Evolutionary conservation across 2,888 invertebrate genomes (phyloP).

Genomic region (Harmothoe impar): DNA sequence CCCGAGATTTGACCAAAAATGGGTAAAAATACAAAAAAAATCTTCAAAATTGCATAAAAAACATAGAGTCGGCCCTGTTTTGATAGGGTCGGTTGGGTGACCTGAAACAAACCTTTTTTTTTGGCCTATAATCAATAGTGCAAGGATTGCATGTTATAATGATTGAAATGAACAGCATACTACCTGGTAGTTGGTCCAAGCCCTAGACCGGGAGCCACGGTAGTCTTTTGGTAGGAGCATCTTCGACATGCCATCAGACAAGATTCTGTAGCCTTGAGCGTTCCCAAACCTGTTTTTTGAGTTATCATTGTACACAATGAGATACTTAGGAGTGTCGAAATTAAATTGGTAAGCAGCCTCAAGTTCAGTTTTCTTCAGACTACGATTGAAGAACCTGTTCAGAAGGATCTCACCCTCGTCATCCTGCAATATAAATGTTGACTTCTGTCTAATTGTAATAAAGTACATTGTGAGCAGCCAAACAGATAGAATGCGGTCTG

Average conservation of each 20-base stretch:
- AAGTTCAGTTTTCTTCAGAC: slow-evolving; percentile 73
- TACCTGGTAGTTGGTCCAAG: slow-evolving; percentile 74
- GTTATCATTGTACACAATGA: slow-evolving; percentile 74
- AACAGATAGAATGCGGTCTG: too few relatives aligned
- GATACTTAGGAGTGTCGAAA: slow-evolving; percentile 77
- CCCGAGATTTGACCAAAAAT: too few relatives aligned
- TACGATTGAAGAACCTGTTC: slow-evolving; percentile 64
- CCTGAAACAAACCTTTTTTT: too few relatives aligned
- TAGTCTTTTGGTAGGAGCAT: slow-evolving; percentile 74
- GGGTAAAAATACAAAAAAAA: too few relatives aligned
- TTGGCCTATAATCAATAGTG: too few relatives aligned
- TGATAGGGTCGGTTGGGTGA: too few relatives aligned
- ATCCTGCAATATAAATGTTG: slow-evolving; percentile 9
- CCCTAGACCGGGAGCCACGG: slow-evolving; percentile 75
- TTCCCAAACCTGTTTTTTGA: slow-evolving; percentile 72
- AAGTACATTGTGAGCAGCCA: too few relatives aligned
- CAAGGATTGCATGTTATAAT: too few relatives aligned
- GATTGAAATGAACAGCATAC: too few relatives aligned
- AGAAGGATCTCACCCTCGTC: slow-evolving; percentile 33
- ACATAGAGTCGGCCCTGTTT: too few relatives aligned
- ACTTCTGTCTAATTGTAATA: background rate
- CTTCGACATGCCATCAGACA: slow-evolving; percentile 75
- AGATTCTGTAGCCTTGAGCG: slow-evolving; percentile 74
- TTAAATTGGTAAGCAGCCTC: slow-evolving; percentile 75
- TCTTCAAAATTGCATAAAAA: too few relatives aligned